Evolutionary conservation across 2,113 vertebrate species (phyloP), one percentile per base, ranked within the genome.

Genomic region (Oreotrochilus melanogaster): DNA sequence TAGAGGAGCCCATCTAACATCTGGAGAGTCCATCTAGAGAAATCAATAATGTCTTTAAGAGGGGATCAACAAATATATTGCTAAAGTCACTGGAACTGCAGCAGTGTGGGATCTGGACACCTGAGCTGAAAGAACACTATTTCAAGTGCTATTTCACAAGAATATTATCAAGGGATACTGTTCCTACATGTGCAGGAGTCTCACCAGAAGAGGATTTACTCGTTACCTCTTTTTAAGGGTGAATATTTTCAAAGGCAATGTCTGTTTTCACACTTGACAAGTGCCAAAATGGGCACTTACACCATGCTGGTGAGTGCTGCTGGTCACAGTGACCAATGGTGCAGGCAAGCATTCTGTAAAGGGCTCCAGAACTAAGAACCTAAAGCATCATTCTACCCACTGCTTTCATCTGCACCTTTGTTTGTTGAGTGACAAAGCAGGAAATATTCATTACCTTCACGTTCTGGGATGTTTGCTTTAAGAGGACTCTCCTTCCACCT

Each of bases 401-500:
- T 39, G 39, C 39, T 39, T 18, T 23, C 21, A 51, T 58, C 78
- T 18, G 45, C 21, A 43, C 35, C 60, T 83, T 56, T 80, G 72
- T 71, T 54, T 91, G 75, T 45, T 45, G 65, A 95, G 73, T 92
- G 96, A 94, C 86, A 86, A 67, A 81, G 90, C 82, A 94, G 72
- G 76, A 80, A 84, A 89, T 94, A 79, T 76, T 96, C 94, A 86
- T 93, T 89, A 80, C 82, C 86, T 92, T 80, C 83, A 60, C 53
- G 57, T 64, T 90, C 90, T 71, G 79, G 65, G 79, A 71, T 96
- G 92, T 97, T 96, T 97, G 95, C 95, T 94, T 83, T 96, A 74
- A 90, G 60, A 71, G 48, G 72, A 78, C 93, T 95, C 86, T 61
- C 79, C 82, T 88, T 86, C 86, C 53, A 95, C 92, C 86, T 74